Base-by-base conservation (phyloP, 1,140 invertebrate genomes). In the Octopus sinensis region DNA sequence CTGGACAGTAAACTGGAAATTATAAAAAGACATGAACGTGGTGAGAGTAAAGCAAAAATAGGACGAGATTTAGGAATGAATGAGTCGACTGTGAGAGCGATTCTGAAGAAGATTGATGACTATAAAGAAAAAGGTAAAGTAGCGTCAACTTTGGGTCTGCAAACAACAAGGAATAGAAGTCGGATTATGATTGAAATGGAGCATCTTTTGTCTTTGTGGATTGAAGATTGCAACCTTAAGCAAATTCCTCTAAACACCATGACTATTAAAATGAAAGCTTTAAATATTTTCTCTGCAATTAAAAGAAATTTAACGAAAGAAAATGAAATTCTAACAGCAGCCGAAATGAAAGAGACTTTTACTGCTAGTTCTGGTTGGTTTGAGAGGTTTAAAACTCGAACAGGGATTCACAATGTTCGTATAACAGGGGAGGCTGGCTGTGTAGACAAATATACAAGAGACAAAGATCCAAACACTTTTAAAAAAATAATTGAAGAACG, bases 91-190 rank as follows among this genome's bases (percentile, higher is more conserved):
- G 30, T 43, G 30, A 43, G 30, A 43, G 30, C 30, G 3, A 43
- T 43, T 43, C 30, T 43, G 3, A 43, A 43, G 30, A 43, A 43
- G 3, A 43, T 43, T 43, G 30, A 43, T 43, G 30, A 43, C 62
- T 68, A 68, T 68, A 68, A 68, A 3, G 62, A 68, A 68, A 12
- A 68, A 68, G 62, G 62, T n/a, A 68, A n/a, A 13, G 62, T n/a
- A 2, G 62, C 62, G 12, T 68, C 62, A 68, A 13, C 62, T 13
- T 68, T n/a, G 62, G n/a, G n/a, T 68, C n/a, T 68, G n/a, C 62
- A 68, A 68, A 68, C 62, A 68, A 43, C 30, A 43, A 68, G 62
- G n/a, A 68, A 68, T n/a, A 68, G 62, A 68, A 68, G 62, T n/a
- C 12, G 12, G 12, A 68, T n/a, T 13, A 68, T 68, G 62, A 68